Conservation (phyloP, 2,797 vertebrate species). For the Oreonectes daqikongensis region DNA sequence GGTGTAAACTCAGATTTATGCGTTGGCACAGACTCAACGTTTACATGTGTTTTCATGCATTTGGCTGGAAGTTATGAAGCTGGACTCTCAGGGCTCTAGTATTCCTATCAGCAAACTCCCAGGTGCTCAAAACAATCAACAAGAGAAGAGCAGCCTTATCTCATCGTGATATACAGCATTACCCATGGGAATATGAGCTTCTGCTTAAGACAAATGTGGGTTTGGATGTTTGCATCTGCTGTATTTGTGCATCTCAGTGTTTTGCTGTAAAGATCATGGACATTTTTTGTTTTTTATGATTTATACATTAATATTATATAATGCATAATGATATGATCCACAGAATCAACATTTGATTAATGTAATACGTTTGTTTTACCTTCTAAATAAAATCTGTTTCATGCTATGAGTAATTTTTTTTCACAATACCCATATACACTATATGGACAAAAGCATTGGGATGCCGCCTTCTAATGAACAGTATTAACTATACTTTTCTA, state of each 20-base stretch:
- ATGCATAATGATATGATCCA: no score
- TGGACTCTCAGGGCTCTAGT: conserved; percentile 50
- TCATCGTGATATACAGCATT: conserved; percentile 63
- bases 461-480: no score
- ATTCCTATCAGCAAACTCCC: conserved; percentile 42
- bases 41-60: conserved; percentile 41
- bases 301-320: no score
- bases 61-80: conserved; percentile 44
- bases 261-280: not conserved
- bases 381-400: no score
- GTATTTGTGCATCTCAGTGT: conserved; percentile 14
- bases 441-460: no score
- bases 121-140: conserved; percentile 23
- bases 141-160: conserved; percentile 65
- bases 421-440: no score
- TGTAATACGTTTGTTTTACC: no score
- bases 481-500: no score
- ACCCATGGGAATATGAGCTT: conserved; percentile 26
- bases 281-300: not conserved
- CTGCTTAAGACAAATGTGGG: conserved; percentile 8
- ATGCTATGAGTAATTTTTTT: no score
- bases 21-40: conserved; percentile 2
- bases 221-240: conserved; percentile 15
- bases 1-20: conserved; percentile 12
- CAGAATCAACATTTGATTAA: no score